A percentile compares a stretch with the other conserved stretches of the same genome.
Conservation (phyloP, 1,140 invertebrate genomes). For the Hypothenemus hampei region DNA sequence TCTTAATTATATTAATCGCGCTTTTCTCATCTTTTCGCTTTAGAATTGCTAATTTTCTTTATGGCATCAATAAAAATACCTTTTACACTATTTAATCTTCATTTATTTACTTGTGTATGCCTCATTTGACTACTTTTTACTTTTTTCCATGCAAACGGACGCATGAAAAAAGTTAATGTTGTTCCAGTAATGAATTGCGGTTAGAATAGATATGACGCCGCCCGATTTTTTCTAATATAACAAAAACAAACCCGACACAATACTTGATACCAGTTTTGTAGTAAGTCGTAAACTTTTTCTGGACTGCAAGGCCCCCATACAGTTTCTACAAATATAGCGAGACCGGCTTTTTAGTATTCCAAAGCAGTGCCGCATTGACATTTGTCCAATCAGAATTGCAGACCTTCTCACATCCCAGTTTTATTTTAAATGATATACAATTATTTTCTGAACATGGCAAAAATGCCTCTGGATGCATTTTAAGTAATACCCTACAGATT, state of each 20-base stretch:
- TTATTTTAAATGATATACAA: constrained; percentile 13
- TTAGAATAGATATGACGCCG: too few relatives aligned
- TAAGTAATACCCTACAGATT: too few relatives aligned
- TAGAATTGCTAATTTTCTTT: constrained; percentile 10
- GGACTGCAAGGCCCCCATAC: constrained; percentile 5
- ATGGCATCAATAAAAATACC: too few relatives aligned
- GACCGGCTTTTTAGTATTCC: constrained; percentile 12
- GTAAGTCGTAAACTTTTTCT: constrained; percentile 7
- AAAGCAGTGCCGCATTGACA: constrained; percentile 1
- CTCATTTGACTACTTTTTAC: too few relatives aligned
- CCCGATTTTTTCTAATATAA: too few relatives aligned
- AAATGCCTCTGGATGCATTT: not conserved
- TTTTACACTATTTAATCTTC: too few relatives aligned
- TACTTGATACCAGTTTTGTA: too few relatives aligned
- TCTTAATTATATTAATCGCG: constrained; percentile 16
- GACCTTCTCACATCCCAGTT: not conserved
- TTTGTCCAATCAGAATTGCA: constrained; percentile 9
- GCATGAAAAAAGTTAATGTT: too few relatives aligned
- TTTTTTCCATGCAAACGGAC: too few relatives aligned
- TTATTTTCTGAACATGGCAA: constrained; percentile 10
- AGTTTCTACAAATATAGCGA: constrained; percentile 11
- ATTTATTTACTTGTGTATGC: too few relatives aligned
- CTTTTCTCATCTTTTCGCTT: not conserved
- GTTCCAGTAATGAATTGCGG: too few relatives aligned
- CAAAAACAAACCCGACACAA: too few relatives aligned